A percentile compares a stretch with the other conserved stretches of the same genome.
phyloP scores from a whole-genome alignment of 2,113 vertebrate species.

The Pitta sordida region DNA sequence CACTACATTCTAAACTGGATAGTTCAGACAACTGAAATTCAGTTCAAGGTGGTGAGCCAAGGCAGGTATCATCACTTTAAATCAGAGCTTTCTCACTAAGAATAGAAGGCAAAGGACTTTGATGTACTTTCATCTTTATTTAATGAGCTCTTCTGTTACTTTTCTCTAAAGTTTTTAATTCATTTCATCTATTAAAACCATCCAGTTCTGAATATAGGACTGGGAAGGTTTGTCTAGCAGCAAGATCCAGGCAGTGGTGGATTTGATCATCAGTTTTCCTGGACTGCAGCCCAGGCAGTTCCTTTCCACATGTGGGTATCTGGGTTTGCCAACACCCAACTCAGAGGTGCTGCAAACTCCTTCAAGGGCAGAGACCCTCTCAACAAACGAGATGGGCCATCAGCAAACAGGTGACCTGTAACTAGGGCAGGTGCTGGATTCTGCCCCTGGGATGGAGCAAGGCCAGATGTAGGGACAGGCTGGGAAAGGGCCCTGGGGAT shows the following conservation, averaged over 20 bases:
- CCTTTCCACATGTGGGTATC: background rate
- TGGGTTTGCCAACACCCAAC: background rate
- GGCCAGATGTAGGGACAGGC: fast-evolving
- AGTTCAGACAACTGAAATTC: background rate
- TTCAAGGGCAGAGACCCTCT: background rate
- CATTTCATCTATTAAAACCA: background rate
- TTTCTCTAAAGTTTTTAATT: background rate
- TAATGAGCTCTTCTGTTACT: background rate
- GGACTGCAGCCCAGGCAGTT: background rate
- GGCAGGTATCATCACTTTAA: background rate
- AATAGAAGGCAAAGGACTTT: background rate
- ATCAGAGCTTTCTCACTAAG: background rate
- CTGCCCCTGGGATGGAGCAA: background rate
- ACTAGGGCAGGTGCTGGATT: background rate
- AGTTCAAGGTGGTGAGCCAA: background rate
- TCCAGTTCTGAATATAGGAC: background rate
- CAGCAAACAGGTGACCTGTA: background rate
- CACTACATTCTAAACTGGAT: background rate
- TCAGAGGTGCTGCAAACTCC: background rate
- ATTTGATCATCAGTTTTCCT: background rate
- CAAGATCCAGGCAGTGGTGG: background rate
- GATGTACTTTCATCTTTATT: background rate
- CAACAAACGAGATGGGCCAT: background rate
- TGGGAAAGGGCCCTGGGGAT: background rate
- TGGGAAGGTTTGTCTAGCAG: background rate